Percentiles rank a stretch among this genome's conserved stretches.
phyloP scores from a whole-genome alignment of 1,140 invertebrate genomes.

The Helicorthomorpha holstii region DNA sequence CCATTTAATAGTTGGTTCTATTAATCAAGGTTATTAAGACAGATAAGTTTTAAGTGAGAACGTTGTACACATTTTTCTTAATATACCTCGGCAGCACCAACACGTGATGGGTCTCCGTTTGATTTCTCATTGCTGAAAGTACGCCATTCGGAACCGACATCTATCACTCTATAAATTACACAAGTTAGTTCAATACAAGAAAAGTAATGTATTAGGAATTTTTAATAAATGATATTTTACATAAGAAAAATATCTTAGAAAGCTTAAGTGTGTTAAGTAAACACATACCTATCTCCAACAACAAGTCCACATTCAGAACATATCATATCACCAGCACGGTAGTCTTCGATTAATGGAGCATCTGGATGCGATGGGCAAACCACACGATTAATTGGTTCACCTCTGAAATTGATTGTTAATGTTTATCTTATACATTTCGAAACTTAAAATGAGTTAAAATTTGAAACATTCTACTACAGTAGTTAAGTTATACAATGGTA shows the following conservation, averaged over 20 bases:
- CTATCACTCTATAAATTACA: conserved; percentile 65
- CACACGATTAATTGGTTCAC: conserved; percentile 27
- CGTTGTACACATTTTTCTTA: not conserved
- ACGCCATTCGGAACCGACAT: conserved; percentile 99
- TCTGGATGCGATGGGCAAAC: conserved; percentile 89
- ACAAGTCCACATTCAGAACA: conserved; percentile 98
- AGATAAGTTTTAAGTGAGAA: not conserved
- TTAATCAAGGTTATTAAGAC: conserved; percentile 33
- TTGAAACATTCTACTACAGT: too few species aligned
- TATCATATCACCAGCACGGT: conserved; percentile 95
- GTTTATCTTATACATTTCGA: too few species aligned
- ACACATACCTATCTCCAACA: conserved; percentile 86
- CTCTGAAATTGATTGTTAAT: too few species aligned
- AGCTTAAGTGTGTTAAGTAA: not conserved
- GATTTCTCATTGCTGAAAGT: conserved; percentile 98
- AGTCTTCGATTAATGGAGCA: conserved; percentile 89
- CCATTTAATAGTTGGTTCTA: conserved; percentile 92
- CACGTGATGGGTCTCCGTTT: conserved; percentile 93
- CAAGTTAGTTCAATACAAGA: too few species aligned
- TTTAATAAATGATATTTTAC: too few species aligned
- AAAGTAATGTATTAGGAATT: too few species aligned
- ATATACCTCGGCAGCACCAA: conserved; percentile 50
- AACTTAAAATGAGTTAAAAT: too few species aligned
- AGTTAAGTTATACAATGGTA: too few species aligned
- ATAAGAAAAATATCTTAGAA: conserved; percentile 1